Conservation (phyloP, 1,140 invertebrate genomes). For the Holotrichia oblita region DNA sequence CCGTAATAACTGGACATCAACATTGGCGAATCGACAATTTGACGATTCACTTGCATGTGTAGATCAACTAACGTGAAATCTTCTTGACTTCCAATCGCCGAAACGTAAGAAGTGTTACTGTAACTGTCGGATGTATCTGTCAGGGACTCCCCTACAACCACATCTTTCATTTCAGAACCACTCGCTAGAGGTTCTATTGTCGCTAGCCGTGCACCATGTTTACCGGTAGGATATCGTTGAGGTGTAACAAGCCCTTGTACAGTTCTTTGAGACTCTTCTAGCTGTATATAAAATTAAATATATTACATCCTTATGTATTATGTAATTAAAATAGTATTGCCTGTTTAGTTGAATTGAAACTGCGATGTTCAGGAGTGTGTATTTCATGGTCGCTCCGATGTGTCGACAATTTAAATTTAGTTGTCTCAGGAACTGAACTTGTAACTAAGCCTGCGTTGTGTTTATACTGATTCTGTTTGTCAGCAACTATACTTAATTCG, state of each 20-base stretch:
- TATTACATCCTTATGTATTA: neutral
- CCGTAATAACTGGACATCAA: conserved; percentile 95
- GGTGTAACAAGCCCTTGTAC: conserved; percentile 59
- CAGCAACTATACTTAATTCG: conserved; percentile 62
- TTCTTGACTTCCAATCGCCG: conserved; percentile 92
- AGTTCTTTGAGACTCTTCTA: conserved; percentile 47
- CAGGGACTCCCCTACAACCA: conserved; percentile 53
- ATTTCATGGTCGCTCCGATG: conserved; percentile 71
- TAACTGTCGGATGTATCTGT: conserved; percentile 74
- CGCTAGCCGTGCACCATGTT: conserved; percentile 44
- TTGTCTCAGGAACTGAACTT: conserved; percentile 50
- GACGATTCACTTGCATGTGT: conserved; percentile 94
- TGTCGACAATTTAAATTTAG: conserved; percentile 60
- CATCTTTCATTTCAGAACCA: conserved; percentile 7
- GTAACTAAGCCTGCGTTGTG: neutral
- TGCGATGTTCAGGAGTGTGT: conserved; percentile 65
- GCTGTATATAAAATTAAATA: conserved; percentile 38
- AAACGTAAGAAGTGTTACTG: conserved; percentile 89
- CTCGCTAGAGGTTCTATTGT: neutral
- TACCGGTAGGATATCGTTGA: conserved; percentile 49
- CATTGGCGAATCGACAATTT: conserved; percentile 89
- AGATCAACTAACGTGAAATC: conserved; percentile 93
- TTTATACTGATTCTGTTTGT: conserved; percentile 45
- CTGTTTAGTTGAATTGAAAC: conserved; percentile 46
- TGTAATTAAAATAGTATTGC: conserved; percentile 3